These are phyloP conservation scores for Ischnus inquisitorius DNA, from an alignment of 2,888 invertebrate species.

Conservation along the genomic window DNA sequence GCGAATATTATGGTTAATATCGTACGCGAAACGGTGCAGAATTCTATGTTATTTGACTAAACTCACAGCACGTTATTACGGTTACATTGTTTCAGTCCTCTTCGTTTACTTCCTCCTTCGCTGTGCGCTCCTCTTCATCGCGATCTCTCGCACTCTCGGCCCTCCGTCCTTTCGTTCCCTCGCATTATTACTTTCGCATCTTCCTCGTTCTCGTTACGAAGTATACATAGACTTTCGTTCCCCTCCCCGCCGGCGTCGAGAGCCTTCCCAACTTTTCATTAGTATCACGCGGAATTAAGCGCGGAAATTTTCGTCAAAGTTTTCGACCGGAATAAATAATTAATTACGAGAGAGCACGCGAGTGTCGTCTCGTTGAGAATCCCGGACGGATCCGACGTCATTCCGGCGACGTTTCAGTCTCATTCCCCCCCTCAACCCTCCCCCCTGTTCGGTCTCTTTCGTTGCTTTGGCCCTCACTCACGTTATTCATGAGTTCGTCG, in stretches of 20 bases:
- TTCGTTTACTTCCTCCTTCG: not conserved
- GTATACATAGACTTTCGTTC: too few relatives aligned
- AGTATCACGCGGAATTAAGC: slow-evolving; percentile 8
- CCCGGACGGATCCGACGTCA: slow-evolving; percentile 14
- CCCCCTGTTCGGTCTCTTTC: slow-evolving; percentile 22
- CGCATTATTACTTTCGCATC: not conserved
- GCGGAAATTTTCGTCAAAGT: slow-evolving; percentile 49
- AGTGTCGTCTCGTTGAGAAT: slow-evolving; percentile 18
- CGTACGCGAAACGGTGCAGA: not conserved
- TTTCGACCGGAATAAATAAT: slow-evolving; percentile 43
- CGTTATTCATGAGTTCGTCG: slow-evolving; percentile 48
- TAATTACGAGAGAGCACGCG: slow-evolving; percentile 35
- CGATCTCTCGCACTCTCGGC: not conserved
- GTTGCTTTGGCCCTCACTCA: slow-evolving; percentile 15
- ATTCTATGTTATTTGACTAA: slow-evolving; percentile 10
- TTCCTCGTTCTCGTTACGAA: not conserved
- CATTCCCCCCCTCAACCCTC: slow-evolving; percentile 15
- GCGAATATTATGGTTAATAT: slow-evolving; percentile 7
- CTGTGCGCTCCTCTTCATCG: not conserved
- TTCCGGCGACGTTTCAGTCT: slow-evolving; percentile 37
- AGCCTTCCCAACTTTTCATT: slow-evolving; percentile 29
- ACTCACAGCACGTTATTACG: not conserved
- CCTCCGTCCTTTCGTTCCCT: not conserved
- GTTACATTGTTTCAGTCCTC: slow-evolving; percentile 26
- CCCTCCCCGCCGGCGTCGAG: too few relatives aligned